Base-by-base conservation (phyloP, 1,140 invertebrate genomes). In the Conus betulinus region DNA sequence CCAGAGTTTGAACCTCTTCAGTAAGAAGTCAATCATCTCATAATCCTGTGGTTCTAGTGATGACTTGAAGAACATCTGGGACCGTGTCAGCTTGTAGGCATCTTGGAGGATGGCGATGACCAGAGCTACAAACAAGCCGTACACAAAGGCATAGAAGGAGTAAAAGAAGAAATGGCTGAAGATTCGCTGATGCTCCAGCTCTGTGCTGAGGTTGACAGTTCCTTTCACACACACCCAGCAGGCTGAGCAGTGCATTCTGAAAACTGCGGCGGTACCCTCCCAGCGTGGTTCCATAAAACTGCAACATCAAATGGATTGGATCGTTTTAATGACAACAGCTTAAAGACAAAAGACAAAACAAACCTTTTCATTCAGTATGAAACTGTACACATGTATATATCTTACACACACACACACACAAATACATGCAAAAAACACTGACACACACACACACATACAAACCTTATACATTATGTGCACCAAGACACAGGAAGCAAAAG, bases 1-100 rank as follows among this genome's bases (percentile, higher is more conserved):
- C 91, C 93, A 93, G 51, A 93, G 79, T 89, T 93, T 94, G 89
- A 94, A 94, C 60, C 92, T 89, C 85, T 93, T 93, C 88, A 94
- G 71, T 90, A 94, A 93, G 88, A 94, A 94, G 5, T 94, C 93
- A 5, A 94, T 92, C 93, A 94, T 93, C 85, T 94, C 94, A 90
- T 94, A 93, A 89, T 94, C 94, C 76, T 92, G 92, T 57, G 93
- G 89, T 53, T 94, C 93, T 25, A 94, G 85, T 3, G 91, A 93
- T 7, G 91, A 83, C 88, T 92, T 93, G 92, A 90, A 94, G 83
- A 84, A 93, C 91, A 92, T 92, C 86, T 94, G 92, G 39, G 91
- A 91, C 17, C 91, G 91, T 15, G 90, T 89, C 51, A 90, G 76
- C 25, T 90, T 92, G 91, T 93, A 94, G 4, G 92, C 90, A 84